Percentiles rank a stretch among this genome's conserved stretches.
Conservation (phyloP, 2,888 invertebrate species). For the Drosophila helvetica region DNA sequence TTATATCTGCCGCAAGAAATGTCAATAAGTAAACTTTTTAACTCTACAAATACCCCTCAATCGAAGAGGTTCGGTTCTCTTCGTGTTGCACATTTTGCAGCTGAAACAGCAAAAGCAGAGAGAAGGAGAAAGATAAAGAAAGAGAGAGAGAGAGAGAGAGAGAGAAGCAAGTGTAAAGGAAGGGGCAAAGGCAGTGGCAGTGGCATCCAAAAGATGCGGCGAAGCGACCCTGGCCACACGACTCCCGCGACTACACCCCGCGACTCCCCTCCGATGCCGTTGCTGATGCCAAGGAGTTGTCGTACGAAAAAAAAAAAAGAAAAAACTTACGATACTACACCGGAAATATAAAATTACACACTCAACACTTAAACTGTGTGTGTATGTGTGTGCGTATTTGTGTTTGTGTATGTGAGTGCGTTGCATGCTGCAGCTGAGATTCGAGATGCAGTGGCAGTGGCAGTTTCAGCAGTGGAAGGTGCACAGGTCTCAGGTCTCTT, state of each 20-base stretch:
- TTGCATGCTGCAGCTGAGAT: constrained; percentile 70
- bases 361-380: constrained; percentile 82
- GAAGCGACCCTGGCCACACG: constrained; percentile 69
- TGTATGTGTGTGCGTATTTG: constrained; percentile 4
- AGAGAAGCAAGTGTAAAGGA: constrained; percentile 38
- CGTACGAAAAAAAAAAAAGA: constrained; percentile 59
- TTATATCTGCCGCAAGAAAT: neutral
- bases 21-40: neutral
- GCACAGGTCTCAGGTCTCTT: neutral
- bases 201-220: constrained; percentile 26
- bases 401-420: constrained; percentile 47
- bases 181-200: constrained; percentile 34
- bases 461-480: neutral
- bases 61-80: constrained; percentile 27
- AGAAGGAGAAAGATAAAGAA: too few relatives aligned
- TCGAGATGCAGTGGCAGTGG: constrained; percentile 52
- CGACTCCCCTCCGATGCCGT: neutral
- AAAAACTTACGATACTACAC: constrained; percentile 66
- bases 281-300: constrained; percentile 64
- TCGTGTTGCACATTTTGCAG: constrained; percentile 66
- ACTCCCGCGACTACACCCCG: neutral
- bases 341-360: constrained; percentile 84
- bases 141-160: neutral
- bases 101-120: constrained; percentile 73
- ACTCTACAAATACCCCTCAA: constrained; percentile 5